These are phyloP conservation scores for Ursus arctos DNA, from an alignment of 2,113 vertebrate genomes.

Conservation along the genomic window DNA sequence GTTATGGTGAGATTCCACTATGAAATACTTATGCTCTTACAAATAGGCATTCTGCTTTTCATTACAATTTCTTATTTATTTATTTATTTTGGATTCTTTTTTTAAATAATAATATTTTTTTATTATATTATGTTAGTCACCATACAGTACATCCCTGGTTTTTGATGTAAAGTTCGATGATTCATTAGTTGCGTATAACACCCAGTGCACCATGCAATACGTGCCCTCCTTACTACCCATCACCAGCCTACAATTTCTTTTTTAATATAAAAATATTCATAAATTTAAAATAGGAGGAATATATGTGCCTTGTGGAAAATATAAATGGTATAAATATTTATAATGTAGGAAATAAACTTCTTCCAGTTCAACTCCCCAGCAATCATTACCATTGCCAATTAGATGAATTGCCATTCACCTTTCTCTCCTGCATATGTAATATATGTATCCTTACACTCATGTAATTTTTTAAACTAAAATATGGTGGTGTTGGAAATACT, in stretches of 20 bases:
- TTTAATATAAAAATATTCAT: background rate
- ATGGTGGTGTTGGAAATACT: background rate
- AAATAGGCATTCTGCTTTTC: constrained; percentile 30
- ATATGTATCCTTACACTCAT: background rate
- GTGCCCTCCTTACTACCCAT: too few species aligned
- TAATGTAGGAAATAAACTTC: constrained; percentile 18
- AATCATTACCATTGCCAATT: background rate
- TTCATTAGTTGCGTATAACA: too few species aligned
- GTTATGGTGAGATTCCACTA: background rate
- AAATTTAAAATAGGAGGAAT: constrained; percentile 31
- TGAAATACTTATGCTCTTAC: constrained; percentile 18
- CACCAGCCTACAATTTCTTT: background rate
- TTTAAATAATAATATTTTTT: too few species aligned
- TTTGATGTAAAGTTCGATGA: too few species aligned
- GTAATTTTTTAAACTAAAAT: background rate
- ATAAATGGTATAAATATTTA: background rate
- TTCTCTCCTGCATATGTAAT: background rate
- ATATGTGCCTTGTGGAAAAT: background rate
- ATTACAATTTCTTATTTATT: constrained; percentile 3
- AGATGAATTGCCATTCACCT: background rate
- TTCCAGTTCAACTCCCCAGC: background rate
- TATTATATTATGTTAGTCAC: too few species aligned
- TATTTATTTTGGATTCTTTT: too few species aligned
- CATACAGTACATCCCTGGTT: too few species aligned
- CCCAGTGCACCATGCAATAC: too few species aligned